These are phyloP conservation scores for Hydrocynus forskahlii DNA, from an alignment of 2,797 vertebrate species.

Conservation along the genomic window DNA sequence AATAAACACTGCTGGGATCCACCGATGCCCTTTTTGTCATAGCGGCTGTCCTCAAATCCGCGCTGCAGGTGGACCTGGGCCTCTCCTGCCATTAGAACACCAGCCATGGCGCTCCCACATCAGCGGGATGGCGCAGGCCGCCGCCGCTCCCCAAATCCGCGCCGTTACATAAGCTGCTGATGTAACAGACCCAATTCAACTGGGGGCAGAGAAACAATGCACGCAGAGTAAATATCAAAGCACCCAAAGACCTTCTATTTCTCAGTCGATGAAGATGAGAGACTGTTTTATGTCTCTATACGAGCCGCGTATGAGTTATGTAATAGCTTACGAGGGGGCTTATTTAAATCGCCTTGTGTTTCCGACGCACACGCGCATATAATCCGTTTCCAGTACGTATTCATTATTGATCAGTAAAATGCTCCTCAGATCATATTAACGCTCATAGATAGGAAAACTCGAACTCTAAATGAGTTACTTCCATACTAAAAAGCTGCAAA, in stretches of 20 bases:
- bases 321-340: background rate
- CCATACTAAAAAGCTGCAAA: too few relatives aligned
- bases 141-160: background rate
- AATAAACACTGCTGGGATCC: conserved; percentile 53
- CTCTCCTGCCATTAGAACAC: conserved; percentile 7
- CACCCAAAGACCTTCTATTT: conserved; percentile 41
- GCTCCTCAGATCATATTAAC: background rate
- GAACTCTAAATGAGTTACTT: too few relatives aligned
- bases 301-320: conserved; percentile 1
- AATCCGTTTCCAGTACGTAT: background rate
- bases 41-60: conserved; percentile 26
- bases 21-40: conserved; percentile 51
- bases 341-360: background rate
- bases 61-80: conserved; percentile 37
- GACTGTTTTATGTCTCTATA: conserved; percentile 31
- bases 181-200: conserved; percentile 52
- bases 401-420: background rate
- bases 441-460: too few relatives aligned
- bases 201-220: conserved; percentile 51
- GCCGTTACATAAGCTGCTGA: conserved; percentile 66
- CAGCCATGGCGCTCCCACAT: background rate
- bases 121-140: background rate
- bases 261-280: conserved; percentile 19
- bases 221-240: conserved; percentile 36
- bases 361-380: background rate